Conservation (phyloP, 2,888 invertebrate species). For the Eremobia ochroleuca region DNA sequence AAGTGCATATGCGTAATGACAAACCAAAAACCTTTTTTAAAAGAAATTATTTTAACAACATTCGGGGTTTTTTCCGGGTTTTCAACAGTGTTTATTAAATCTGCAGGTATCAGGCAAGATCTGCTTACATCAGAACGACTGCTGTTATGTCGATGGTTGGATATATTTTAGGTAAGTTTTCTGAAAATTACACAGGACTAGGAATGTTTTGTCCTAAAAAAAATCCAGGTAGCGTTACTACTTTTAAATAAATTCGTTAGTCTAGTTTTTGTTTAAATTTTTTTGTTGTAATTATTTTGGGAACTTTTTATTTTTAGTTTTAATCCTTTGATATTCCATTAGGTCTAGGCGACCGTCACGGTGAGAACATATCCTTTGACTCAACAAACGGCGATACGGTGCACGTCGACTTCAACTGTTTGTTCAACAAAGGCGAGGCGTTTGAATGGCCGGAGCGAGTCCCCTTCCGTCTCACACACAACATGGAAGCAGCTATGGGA, state of each 20-base stretch:
- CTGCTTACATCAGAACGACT: constrained; percentile 97
- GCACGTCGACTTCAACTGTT: constrained; percentile 99
- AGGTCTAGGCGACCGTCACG: constrained; percentile 98
- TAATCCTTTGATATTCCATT: constrained; percentile 25
- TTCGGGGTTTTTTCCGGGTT: neutral
- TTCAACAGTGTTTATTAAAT: neutral
- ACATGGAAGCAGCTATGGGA: constrained; percentile 99
- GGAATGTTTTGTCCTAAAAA: no score
- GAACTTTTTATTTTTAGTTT: neutral
- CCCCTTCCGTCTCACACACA: constrained; percentile 98
- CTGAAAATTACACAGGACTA: no score
- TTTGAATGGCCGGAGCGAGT: constrained; percentile 97
- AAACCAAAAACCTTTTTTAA: no score
- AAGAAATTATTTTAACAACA: neutral
- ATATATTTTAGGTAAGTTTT: constrained; percentile 93
- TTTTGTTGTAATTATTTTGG: no score
- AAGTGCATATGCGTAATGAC: neutral
- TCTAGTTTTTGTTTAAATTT: no score
- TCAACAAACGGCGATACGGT: constrained; percentile 97
- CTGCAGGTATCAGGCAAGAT: constrained; percentile 95
- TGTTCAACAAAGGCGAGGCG: constrained; percentile 98
- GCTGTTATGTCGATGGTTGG: constrained; percentile 99
- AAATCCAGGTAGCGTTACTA: no score
- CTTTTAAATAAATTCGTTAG: no score
- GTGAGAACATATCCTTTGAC: constrained; percentile 98